Evolutionary conservation across 2,113 vertebrate species (phyloP).

Genomic region (Alces alces): DNA sequence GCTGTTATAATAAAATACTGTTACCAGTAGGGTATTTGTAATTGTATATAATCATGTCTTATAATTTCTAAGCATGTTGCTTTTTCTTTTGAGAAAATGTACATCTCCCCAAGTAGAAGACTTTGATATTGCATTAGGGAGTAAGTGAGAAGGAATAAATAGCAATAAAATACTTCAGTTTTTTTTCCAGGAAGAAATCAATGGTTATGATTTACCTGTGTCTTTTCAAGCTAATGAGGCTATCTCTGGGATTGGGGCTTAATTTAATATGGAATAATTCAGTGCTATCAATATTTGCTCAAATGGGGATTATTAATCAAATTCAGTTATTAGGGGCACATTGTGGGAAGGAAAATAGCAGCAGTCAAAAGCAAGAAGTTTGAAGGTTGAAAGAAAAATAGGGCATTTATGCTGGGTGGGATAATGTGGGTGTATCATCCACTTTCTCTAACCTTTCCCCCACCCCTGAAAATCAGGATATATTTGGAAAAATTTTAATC

Average conservation of each 20-base stretch:
- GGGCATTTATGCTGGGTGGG: too few species aligned
- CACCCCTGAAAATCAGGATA: not conserved
- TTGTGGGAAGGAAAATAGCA: not conserved
- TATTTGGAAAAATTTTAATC: not conserved
- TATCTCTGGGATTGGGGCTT: not conserved
- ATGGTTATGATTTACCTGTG: not conserved
- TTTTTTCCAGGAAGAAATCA: not conserved
- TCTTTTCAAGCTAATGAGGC: not conserved
- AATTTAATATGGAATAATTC: not conserved
- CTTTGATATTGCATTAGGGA: not conserved
- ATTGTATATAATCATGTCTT: not conserved
- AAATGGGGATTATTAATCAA: not conserved
- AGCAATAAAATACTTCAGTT: not conserved
- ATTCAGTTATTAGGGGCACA: not conserved
- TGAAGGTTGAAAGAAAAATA: not conserved
- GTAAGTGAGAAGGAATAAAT: not conserved
- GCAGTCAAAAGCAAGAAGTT: not conserved
- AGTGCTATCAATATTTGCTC: not conserved
- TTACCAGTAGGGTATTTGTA: not conserved
- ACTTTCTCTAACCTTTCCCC: not conserved
- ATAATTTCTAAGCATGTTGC: not conserved
- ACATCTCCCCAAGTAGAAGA: not conserved
- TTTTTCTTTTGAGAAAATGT: conserved; percentile 31
- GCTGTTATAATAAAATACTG: not conserved
- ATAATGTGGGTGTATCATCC: not conserved